A percentile compares a stretch with the other conserved stretches of the same genome.
Conservation (phyloP, 2,113 vertebrate genomes). For the Plecturocebus donacophilus region DNA sequence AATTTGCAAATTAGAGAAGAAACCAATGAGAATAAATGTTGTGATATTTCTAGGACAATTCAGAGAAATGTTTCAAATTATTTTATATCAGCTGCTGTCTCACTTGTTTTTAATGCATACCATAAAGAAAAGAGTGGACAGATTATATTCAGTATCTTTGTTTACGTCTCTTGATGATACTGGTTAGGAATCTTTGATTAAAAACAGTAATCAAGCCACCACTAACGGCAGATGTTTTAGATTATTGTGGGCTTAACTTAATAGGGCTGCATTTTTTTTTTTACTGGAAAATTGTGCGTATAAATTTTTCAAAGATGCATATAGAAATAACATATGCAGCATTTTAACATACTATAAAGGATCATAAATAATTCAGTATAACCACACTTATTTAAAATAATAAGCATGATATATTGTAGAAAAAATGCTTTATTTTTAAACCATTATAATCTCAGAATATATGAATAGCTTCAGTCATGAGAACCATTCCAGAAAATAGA, state of each 20-base stretch:
- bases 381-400: background rate
- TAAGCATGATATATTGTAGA: background rate
- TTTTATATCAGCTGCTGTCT: constrained; percentile 65
- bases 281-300: background rate
- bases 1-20: constrained; percentile 55
- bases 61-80: constrained; percentile 78
- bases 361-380: constrained; percentile 36
- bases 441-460: background rate
- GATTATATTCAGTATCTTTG: constrained; percentile 50
- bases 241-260: constrained; percentile 7
- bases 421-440: background rate
- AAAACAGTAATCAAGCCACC: constrained; percentile 58
- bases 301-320: constrained; percentile 1
- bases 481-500: background rate
- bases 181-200: constrained; percentile 61
- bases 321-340: background rate
- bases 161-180: constrained; percentile 57
- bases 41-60: constrained; percentile 79
- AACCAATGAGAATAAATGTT: constrained; percentile 29
- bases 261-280: background rate
- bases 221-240: background rate
- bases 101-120: constrained; percentile 60
- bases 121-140: constrained; percentile 58
- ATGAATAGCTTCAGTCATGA: background rate
- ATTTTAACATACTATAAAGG: background rate